Conservation (phyloP, 1,140 invertebrate genomes). For the Diorhabda sublineata region DNA sequence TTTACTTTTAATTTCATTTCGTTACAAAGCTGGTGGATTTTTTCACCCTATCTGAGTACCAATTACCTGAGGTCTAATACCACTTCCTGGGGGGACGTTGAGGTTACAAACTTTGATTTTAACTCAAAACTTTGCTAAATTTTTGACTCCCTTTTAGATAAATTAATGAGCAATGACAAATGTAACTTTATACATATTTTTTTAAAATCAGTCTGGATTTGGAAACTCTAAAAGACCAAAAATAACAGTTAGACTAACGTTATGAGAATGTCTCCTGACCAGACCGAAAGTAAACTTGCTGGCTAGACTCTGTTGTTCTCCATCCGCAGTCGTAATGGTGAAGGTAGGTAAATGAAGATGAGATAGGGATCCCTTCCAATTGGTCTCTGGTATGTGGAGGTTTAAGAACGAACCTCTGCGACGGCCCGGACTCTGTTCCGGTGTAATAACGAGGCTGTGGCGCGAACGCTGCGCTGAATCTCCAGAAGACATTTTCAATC, state of each 20-base stretch:
- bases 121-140: no score
- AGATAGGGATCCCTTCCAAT: slow-evolving; percentile 41
- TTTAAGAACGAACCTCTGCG: slow-evolving; percentile 48
- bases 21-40: no score
- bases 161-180: no score
- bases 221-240: no score
- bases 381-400: slow-evolving; percentile 47
- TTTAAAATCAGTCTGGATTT: no score
- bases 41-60: no score
- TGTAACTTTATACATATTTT: no score
- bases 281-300: slow-evolving; percentile 53
- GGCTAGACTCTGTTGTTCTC: slow-evolving; percentile 41
- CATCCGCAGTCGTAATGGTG: slow-evolving; percentile 49
- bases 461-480: slow-evolving; percentile 15
- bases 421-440: slow-evolving; percentile 18
- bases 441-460: slow-evolving; percentile 35
- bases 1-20: no score
- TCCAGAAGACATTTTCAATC: slow-evolving; percentile 1
- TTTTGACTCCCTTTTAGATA: no score
- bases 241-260: slow-evolving; percentile 46
- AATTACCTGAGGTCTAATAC: no score
- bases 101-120: no score
- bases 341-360: slow-evolving; percentile 54
- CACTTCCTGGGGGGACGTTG: no score
- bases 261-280: slow-evolving; percentile 53